Percentiles rank a stretch among this genome's conserved stretches.
Evolutionary conservation across 2,113 vertebrate species (phyloP).

Genomic region (Dicentrarchus labrax): DNA sequence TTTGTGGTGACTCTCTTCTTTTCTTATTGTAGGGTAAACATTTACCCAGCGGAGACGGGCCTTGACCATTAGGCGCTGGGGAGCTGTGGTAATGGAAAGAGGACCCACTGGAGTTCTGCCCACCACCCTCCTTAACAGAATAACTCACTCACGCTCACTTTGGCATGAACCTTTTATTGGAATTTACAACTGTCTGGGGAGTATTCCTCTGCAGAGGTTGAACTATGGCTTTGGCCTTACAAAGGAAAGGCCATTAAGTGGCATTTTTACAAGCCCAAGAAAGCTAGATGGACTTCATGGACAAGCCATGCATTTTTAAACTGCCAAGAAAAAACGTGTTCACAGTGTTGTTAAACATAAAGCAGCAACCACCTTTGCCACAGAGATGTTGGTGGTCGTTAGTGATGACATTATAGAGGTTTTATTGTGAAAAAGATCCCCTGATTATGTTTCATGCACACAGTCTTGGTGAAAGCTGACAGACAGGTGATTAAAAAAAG

Average conservation of each 20-base stretch:
- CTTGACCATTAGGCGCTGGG: slow-evolving; percentile 78
- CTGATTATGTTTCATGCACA: slow-evolving; percentile 1
- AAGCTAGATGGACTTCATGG: slow-evolving; percentile 53
- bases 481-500: slow-evolving; percentile 22
- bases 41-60: slow-evolving; percentile 75
- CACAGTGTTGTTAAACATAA: slow-evolving; percentile 61
- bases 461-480: slow-evolving; percentile 16
- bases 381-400: slow-evolving; percentile 25
- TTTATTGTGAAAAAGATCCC: slow-evolving; percentile 46
- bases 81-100: slow-evolving; percentile 79
- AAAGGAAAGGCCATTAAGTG: slow-evolving; percentile 75
- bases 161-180: slow-evolving; percentile 80
- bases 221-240: slow-evolving; percentile 72
- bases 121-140: slow-evolving; percentile 76
- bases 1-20: slow-evolving; percentile 67
- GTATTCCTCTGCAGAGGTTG: slow-evolving; percentile 64
- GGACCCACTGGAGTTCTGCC: slow-evolving; percentile 69
- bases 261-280: slow-evolving; percentile 56
- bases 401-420: slow-evolving; percentile 24
- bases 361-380: slow-evolving; percentile 50
- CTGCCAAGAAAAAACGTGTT: slow-evolving; percentile 62
- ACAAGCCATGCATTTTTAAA: slow-evolving; percentile 67
- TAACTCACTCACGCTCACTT: slow-evolving; percentile 80
- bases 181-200: slow-evolving; percentile 82
- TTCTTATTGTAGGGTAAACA: slow-evolving; percentile 80